Percentiles rank a stretch among this genome's conserved stretches.
Conservation (phyloP, 2,797 vertebrate species). For the Iguana delicatissima region DNA sequence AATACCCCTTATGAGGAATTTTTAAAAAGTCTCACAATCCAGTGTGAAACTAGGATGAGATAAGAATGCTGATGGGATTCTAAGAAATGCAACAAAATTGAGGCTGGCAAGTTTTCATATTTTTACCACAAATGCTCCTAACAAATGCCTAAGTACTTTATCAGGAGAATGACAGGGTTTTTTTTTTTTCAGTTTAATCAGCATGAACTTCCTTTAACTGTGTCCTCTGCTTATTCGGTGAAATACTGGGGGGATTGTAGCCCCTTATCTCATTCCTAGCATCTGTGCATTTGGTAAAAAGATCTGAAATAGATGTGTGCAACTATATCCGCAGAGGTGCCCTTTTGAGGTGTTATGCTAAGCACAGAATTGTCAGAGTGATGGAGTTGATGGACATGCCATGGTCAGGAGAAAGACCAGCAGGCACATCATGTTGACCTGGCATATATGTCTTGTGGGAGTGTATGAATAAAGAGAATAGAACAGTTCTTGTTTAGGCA, state of each 20-base stretch:
- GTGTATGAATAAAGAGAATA: not conserved
- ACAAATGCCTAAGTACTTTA: not conserved
- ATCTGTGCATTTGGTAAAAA: not conserved
- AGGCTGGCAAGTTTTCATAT: too few relatives aligned
- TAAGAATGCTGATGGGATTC: too few relatives aligned
- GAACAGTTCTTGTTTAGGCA: not conserved
- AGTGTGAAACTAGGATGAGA: too few relatives aligned
- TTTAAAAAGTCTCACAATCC: too few relatives aligned
- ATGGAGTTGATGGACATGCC: not conserved
- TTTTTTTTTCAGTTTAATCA: not conserved
- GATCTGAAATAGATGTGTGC: not conserved
- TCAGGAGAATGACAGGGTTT: not conserved
- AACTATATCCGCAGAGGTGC: not conserved
- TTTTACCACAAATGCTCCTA: too few relatives aligned
- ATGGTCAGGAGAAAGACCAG: not conserved
- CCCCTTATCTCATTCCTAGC: too few relatives aligned
- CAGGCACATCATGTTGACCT: not conserved
- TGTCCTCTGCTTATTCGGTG: not conserved
- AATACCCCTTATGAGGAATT: too few relatives aligned
- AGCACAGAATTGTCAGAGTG: not conserved
- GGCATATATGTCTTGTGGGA: not conserved
- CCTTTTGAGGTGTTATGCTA: not conserved
- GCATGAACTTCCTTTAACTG: not conserved
- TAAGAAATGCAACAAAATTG: too few relatives aligned
- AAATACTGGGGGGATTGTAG: too few relatives aligned